Evolutionary conservation across 53 echinoderm and acorn worm species (phyloP).

Genomic region (Pentamera pediparva): DNA sequence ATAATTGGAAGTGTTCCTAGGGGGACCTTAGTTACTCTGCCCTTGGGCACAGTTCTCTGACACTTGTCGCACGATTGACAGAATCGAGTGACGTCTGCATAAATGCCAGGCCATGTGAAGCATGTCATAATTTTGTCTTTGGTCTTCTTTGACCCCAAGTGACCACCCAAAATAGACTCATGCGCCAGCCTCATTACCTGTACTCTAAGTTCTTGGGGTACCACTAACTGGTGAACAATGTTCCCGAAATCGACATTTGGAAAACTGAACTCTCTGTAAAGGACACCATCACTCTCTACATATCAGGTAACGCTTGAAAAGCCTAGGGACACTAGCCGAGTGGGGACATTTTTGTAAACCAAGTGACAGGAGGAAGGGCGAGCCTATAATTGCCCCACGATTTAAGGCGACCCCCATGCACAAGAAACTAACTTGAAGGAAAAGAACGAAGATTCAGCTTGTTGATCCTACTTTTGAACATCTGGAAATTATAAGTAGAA

Average conservation of each 20-base stretch:
- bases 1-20: conserved; percentile 39
- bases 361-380: too few relatives aligned
- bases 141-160: conserved; percentile 43
- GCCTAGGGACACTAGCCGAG: too few relatives aligned
- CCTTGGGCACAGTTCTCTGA: conserved; percentile 51
- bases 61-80: conserved; percentile 53
- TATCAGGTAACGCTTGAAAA: too few relatives aligned
- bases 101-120: conserved; percentile 38
- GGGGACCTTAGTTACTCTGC: conserved; percentile 35
- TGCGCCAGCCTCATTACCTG: conserved; percentile 46
- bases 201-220: conserved; percentile 15
- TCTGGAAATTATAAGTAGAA: too few relatives aligned
- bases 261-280: neutral
- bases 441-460: too few relatives aligned
- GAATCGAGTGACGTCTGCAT: conserved; percentile 38
- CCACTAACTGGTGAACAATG: conserved; percentile 27
- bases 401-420: too few relatives aligned
- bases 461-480: too few relatives aligned
- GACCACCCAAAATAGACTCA: conserved; percentile 54
- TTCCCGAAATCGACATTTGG: conserved; percentile 1
- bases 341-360: too few relatives aligned
- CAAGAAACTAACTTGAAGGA: too few relatives aligned
- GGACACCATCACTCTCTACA: neutral
- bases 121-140: conserved; percentile 33
- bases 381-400: too few relatives aligned